Evolutionary conservation across 2,888 invertebrate genomes (phyloP).

Genomic region (Stenodera caucasica): DNA sequence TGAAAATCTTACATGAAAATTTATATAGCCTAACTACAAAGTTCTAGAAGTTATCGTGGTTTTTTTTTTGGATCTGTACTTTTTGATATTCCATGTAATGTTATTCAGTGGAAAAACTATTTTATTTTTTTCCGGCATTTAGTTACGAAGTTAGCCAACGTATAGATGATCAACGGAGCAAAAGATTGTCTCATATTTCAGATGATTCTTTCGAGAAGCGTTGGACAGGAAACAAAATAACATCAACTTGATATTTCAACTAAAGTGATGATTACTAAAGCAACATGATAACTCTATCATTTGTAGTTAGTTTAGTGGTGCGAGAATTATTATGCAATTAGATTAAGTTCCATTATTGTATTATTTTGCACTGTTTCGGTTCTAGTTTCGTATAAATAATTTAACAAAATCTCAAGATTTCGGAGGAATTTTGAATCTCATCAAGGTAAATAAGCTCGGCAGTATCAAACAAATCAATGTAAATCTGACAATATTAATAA

Average conservation of each 20-base stretch:
- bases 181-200: constrained; percentile 39
- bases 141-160: constrained; percentile 34
- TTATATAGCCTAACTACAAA: constrained; percentile 20
- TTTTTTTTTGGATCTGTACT: too few species aligned
- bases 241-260: constrained; percentile 9
- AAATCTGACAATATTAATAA: neutral
- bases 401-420: too few species aligned
- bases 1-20: constrained; percentile 16
- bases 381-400: too few species aligned
- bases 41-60: too few species aligned
- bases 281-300: constrained; percentile 2
- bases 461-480: neutral
- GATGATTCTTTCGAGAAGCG: constrained; percentile 27
- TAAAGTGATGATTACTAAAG: neutral
- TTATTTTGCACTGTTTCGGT: neutral
- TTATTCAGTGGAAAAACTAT: constrained; percentile 31
- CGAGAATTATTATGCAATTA: neutral
- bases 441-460: too few species aligned
- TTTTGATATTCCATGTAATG: constrained; percentile 29
- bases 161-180: constrained; percentile 39
- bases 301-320: neutral
- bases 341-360: too few species aligned
- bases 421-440: too few species aligned
- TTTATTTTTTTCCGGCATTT: constrained; percentile 31
- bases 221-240: constrained; percentile 26